Percentiles rank a stretch among this genome's conserved stretches.
phyloP scores from a whole-genome alignment of 2,113 vertebrate species.

The Willisornis vidua region DNA sequence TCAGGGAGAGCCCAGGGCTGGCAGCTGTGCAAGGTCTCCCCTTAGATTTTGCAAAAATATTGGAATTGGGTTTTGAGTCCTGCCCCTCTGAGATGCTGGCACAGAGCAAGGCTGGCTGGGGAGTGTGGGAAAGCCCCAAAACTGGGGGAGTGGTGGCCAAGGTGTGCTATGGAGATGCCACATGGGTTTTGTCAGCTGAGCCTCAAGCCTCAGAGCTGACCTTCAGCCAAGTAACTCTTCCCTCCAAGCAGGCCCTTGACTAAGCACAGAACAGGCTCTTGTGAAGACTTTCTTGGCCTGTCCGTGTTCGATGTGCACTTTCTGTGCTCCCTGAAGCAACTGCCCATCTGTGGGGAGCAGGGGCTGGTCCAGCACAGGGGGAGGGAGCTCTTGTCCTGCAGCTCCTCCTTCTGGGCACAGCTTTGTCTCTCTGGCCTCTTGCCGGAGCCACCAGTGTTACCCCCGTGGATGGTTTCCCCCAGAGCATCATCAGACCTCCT shows the following conservation, averaged over 20 bases:
- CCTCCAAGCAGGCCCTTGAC: not conserved
- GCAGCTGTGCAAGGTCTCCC: not conserved
- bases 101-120: not conserved
- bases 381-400: not conserved
- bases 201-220: not conserved
- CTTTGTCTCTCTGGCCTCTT: not conserved
- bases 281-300: not conserved
- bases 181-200: not conserved
- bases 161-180: fast-evolving
- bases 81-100: not conserved
- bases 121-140: not conserved
- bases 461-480: not conserved
- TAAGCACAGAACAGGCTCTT: not conserved
- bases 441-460: not conserved
- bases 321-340: not conserved
- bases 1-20: not conserved
- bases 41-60: not conserved
- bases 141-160: not conserved
- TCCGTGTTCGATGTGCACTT: not conserved
- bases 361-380: not conserved
- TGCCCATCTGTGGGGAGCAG: not conserved
- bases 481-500: not conserved
- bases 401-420: not conserved
- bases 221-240: not conserved
- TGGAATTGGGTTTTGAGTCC: fast-evolving